Percentiles rank a stretch among this genome's conserved stretches.
Evolutionary conservation across 2,888 invertebrate genomes (phyloP).

Genomic region (Leucoptera coffeella): DNA sequence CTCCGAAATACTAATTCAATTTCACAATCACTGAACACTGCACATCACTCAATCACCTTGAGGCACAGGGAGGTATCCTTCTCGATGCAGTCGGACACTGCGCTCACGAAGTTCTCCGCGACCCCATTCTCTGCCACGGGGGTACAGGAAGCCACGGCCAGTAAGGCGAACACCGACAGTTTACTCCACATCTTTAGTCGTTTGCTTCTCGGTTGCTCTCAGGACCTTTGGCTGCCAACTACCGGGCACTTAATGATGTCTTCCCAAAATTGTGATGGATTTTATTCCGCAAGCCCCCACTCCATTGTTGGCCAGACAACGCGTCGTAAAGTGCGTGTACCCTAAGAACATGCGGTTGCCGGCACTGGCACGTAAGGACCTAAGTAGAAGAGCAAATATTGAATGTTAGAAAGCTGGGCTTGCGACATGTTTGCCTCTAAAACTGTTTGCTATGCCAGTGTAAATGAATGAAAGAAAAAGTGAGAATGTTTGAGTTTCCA

Average conservation of each 20-base stretch:
- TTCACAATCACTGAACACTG: no score
- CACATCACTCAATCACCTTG: no score
- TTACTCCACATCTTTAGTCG: slow-evolving; percentile 24
- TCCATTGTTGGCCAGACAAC: slow-evolving; percentile 20
- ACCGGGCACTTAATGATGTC: slow-evolving; percentile 37
- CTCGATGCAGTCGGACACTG: slow-evolving; percentile 51
- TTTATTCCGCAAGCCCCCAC: slow-evolving; percentile 43
- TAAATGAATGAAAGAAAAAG: slow-evolving; percentile 50
- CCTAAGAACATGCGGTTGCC: no score
- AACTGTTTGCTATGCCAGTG: slow-evolving; percentile 24
- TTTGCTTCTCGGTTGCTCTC: slow-evolving; percentile 5
- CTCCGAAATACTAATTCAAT: no score
- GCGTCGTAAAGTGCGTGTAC: slow-evolving; percentile 28
- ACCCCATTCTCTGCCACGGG: slow-evolving; percentile 33
- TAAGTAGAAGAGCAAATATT: slow-evolving; percentile 52
- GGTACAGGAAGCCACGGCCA: slow-evolving; percentile 28
- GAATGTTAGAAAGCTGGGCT: slow-evolving; percentile 46
- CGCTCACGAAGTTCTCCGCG: slow-evolving; percentile 37
- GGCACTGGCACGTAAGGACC: no score
- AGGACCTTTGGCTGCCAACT: slow-evolving; percentile 23
- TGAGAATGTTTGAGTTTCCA: slow-evolving; percentile 44
- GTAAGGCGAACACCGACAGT: slow-evolving; percentile 23
- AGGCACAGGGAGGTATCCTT: slow-evolving; percentile 55
- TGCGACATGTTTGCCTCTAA: slow-evolving; percentile 25
- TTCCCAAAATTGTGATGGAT: slow-evolving; percentile 39